phyloP scores from a whole-genome alignment of 2,797 vertebrate species.

The Pantherophis vulpinus region DNA sequence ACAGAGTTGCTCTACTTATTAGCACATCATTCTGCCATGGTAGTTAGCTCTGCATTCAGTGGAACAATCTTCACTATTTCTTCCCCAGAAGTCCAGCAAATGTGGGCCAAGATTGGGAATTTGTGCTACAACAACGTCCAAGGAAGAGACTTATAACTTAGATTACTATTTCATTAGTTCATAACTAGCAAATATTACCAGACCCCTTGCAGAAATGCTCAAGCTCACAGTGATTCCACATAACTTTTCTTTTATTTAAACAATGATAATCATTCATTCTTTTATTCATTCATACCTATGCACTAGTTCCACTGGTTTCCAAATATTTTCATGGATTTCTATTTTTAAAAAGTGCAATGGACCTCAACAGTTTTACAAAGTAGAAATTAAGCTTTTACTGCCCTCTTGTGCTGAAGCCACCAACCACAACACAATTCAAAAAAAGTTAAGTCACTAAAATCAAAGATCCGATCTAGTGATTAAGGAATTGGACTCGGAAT shows the following conservation, averaged over 20 bases:
- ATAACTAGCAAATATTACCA: background rate
- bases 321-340: conserved; percentile 44
- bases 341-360: conserved; percentile 61
- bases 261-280: conserved; percentile 29
- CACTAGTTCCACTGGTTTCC: conserved; percentile 14
- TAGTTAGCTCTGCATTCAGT: background rate
- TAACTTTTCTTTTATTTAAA: conserved; percentile 61
- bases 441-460: background rate
- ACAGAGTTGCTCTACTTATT: background rate
- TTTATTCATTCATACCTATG: conserved; percentile 15
- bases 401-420: conserved; percentile 76
- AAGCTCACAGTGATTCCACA: background rate
- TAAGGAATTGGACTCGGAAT: background rate
- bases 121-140: background rate
- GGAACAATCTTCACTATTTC: background rate
- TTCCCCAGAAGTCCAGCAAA: background rate
- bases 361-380: conserved; percentile 59
- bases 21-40: background rate
- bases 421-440: conserved; percentile 66
- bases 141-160: background rate
- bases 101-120: background rate
- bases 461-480: background rate
- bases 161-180: background rate
- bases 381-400: conserved; percentile 73
- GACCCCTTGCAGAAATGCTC: background rate